A percentile compares a stretch with the other conserved stretches of the same genome.
Conservation (phyloP, 2,797 vertebrate species). For the Sphaeramia orbicularis region DNA sequence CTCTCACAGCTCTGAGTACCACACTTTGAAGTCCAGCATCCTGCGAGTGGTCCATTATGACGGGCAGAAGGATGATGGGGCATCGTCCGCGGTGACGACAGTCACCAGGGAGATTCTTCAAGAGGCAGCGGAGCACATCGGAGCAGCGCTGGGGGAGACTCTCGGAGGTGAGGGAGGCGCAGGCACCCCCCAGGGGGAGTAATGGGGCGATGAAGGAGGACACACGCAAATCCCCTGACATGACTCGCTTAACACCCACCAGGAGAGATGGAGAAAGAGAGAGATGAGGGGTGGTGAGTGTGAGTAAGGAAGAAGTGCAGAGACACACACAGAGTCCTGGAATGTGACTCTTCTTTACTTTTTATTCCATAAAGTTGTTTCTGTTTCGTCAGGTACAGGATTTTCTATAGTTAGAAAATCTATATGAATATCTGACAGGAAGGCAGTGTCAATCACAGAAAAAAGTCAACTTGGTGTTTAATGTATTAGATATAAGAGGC, state of each 20-base stretch:
- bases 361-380: conserved; percentile 28
- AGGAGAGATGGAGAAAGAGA: conserved; percentile 72
- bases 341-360: conserved; percentile 36
- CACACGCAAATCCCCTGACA: conserved; percentile 90
- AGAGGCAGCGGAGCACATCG: conserved; percentile 92
- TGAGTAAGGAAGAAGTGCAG: conserved; percentile 49
- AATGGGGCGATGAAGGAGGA: conserved; percentile 91
- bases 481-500: no score
- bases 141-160: conserved; percentile 90
- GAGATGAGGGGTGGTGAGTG: conserved; percentile 80
- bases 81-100: conserved; percentile 80
- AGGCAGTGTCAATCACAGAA: background rate
- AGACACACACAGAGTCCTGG: conserved; percentile 44
- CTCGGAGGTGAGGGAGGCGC: conserved; percentile 92
- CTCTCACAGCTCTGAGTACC: conserved; percentile 85
- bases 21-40: conserved; percentile 88
- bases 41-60: conserved; percentile 90
- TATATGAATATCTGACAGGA: conserved; percentile 2
- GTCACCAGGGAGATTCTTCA: conserved; percentile 93
- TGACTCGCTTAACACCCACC: conserved; percentile 95
- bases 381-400: conserved; percentile 20
- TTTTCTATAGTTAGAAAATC: conserved; percentile 22
- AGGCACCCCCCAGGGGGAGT: conserved; percentile 84
- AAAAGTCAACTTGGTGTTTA: no score
- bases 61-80: conserved; percentile 85